Evolutionary conservation across 1,140 invertebrate species (phyloP).

Genomic region (Drosophila lini): DNA sequence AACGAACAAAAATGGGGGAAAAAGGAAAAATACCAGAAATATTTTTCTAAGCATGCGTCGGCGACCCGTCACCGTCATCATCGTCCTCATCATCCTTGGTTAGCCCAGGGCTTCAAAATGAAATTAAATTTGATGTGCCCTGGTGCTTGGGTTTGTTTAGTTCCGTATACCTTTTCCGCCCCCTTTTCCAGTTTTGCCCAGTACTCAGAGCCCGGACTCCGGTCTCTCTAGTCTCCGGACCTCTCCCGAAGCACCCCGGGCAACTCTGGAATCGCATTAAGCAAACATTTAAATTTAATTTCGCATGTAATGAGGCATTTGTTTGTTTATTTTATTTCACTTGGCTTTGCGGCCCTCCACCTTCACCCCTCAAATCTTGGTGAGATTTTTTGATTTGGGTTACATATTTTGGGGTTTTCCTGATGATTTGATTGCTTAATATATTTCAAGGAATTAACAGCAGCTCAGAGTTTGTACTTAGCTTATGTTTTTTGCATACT

Average conservation of each 20-base stretch:
- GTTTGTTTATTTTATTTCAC: constrained; percentile 77
- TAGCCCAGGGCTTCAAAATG: constrained; percentile 79
- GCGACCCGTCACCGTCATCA: constrained; percentile 42
- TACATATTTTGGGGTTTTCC: constrained; percentile 24
- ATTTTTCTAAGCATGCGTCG: constrained; percentile 78
- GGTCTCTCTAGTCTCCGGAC: constrained; percentile 13
- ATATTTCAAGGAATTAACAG: constrained; percentile 12
- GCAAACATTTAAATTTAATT: constrained; percentile 84
- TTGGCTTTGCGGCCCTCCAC: constrained; percentile 23
- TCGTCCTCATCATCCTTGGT: constrained; percentile 59
- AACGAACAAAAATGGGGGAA: constrained; percentile 13
- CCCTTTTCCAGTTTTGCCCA: constrained; percentile 32
- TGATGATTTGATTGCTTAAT: constrained; percentile 23
- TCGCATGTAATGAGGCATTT: constrained; percentile 84
- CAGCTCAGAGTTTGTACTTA: background rate
- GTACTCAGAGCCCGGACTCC: background rate
- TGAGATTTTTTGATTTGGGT: constrained; percentile 29
- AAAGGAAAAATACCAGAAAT: constrained; percentile 75
- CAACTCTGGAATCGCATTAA: constrained; percentile 80
- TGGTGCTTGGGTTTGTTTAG: constrained; percentile 69
- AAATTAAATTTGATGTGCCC: constrained; percentile 81
- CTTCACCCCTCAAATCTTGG: constrained; percentile 1
- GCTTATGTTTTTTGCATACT: background rate
- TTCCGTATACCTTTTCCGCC: constrained; percentile 49
- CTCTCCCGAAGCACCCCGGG: constrained; percentile 36